These are phyloP conservation scores for Lasiurus borealis DNA, from an alignment of 2,113 vertebrate genomes.

Conservation along the genomic window DNA sequence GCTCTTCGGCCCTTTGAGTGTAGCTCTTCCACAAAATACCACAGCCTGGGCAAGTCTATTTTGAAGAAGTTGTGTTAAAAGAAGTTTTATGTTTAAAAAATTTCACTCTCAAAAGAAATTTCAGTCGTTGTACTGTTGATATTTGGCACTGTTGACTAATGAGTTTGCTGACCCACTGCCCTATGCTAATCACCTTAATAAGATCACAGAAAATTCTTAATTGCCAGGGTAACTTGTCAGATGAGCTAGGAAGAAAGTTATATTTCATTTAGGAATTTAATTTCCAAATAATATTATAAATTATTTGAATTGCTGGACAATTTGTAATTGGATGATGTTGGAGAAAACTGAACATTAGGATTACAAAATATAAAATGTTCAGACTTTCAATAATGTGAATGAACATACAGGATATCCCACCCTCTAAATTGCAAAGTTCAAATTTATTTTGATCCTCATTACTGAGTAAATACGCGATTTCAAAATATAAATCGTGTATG, in stretches of 20 bases:
- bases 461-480: slow-evolving; percentile 23
- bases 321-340: neutral
- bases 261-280: slow-evolving; percentile 13
- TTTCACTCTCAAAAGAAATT: no score
- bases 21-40: no score
- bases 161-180: neutral
- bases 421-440: neutral
- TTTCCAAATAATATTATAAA: slow-evolving; percentile 26
- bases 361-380: slow-evolving; percentile 9
- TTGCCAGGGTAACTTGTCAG: neutral
- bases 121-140: no score
- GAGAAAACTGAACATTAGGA: slow-evolving; percentile 17
- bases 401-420: neutral
- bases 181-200: neutral
- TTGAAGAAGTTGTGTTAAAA: no score
- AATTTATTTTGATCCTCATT: neutral
- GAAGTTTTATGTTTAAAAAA: no score
- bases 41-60: no score
- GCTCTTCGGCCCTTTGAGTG: no score
- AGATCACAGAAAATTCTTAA: slow-evolving; percentile 15
- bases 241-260: neutral
- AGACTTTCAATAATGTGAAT: neutral
- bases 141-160: no score
- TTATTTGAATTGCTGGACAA: neutral
- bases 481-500: neutral